Conservation (phyloP, 2,888 invertebrate species). For the Leptura quadrifasciata region DNA sequence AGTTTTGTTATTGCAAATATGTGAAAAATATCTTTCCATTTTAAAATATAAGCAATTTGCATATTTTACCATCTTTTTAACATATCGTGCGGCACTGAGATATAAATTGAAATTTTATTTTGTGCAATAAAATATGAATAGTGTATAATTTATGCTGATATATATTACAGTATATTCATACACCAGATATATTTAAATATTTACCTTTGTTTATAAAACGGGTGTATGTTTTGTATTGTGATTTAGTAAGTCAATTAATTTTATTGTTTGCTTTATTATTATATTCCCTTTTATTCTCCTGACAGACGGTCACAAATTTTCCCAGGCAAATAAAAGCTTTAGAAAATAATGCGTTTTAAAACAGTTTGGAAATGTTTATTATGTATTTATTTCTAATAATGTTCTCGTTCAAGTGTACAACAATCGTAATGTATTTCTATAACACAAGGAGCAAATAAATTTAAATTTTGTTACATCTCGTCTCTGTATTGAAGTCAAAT, state of each 20-base stretch:
- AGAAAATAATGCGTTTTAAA: no score
- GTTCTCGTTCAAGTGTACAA: no score
- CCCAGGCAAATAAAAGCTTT: neutral
- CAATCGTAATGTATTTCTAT: no score
- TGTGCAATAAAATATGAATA: neutral
- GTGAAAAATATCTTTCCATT: neutral
- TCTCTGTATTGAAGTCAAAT: no score
- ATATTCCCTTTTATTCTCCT: neutral
- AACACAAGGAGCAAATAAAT: no score
- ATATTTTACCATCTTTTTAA: neutral
- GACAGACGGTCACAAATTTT: neutral
- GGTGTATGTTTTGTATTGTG: neutral
- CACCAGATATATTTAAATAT: neutral
- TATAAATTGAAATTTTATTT: constrained; percentile 7
- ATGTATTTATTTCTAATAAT: no score
- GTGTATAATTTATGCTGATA: neutral
- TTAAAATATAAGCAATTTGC: neutral
- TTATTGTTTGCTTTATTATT: neutral
- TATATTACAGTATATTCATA: neutral
- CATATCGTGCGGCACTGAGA: neutral
- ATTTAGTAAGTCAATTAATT: neutral
- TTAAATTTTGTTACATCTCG: no score
- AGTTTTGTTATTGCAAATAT: neutral
- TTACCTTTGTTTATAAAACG: neutral
- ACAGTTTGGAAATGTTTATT: no score